Conservation (phyloP, 1,140 invertebrate genomes). For the Leptinotarsa texana region DNA sequence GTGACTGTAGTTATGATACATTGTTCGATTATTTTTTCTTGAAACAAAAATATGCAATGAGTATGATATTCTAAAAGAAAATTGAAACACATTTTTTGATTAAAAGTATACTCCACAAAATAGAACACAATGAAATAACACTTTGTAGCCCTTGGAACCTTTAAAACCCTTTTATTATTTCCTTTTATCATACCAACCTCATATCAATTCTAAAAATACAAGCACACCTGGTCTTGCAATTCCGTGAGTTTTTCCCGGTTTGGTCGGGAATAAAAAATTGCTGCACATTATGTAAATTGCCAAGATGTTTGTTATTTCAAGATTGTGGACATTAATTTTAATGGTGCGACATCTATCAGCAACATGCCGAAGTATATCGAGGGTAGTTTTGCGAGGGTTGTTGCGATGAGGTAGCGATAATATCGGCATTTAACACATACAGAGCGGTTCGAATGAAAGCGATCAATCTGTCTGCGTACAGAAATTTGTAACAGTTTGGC, state of each 20-base stretch:
- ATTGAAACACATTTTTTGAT: background rate
- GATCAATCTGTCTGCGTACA: background rate
- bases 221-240: background rate
- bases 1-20: too few relatives aligned
- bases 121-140: background rate
- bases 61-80: too few relatives aligned
- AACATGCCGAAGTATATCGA: constrained; percentile 31
- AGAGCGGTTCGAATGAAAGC: background rate
- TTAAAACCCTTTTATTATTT: background rate
- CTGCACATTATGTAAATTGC: constrained; percentile 44
- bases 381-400: constrained; percentile 33
- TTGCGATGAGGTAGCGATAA: constrained; percentile 30
- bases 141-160: background rate
- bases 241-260: background rate
- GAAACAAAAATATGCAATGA: too few relatives aligned
- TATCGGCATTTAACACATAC: constrained; percentile 32
- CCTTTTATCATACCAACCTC: background rate
- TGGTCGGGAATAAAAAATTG: constrained; percentile 38
- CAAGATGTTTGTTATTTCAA: constrained; percentile 38
- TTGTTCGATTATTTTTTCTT: too few relatives aligned
- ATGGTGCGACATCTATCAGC: constrained; percentile 46
- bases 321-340: constrained; percentile 42
- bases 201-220: background rate
- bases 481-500: constrained; percentile 6
- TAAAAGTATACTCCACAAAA: background rate